Evolutionary conservation across 2,888 invertebrate genomes (phyloP).

Genomic region (Gymnosoma rotundatum): DNA sequence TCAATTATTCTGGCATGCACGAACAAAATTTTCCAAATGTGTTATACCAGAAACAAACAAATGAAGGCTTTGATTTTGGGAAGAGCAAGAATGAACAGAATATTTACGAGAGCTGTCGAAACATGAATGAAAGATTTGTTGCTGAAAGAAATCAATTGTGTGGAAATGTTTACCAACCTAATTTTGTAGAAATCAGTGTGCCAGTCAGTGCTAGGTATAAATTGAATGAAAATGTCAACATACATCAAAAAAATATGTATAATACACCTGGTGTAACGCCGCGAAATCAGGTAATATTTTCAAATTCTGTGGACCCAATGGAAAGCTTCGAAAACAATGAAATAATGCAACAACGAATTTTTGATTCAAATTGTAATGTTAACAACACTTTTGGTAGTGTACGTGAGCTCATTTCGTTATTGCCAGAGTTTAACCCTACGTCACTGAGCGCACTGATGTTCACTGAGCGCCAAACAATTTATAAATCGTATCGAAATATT

Average conservation of each 20-base stretch:
- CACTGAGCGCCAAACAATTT: neutral
- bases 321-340: neutral
- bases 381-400: neutral
- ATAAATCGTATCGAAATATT: constrained; percentile 1
- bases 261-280: neutral
- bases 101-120: neutral
- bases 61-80: too few species aligned
- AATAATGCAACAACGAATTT: neutral
- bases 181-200: neutral
- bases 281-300: neutral
- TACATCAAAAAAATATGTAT: neutral
- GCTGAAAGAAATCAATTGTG: neutral
- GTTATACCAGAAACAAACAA: too few species aligned
- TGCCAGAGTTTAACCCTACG: constrained; percentile 2
- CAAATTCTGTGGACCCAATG: neutral
- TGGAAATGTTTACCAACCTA: neutral
- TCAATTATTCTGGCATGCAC: neutral
- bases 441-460: neutral
- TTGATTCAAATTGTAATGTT: neutral
- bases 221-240: neutral
- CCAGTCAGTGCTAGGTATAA: neutral
- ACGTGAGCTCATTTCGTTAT: constrained; percentile 4
- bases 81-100: neutral
- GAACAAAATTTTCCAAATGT: too few species aligned
- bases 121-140: neutral